Evolutionary conservation across 2,797 vertebrate species (phyloP).

Genomic region (Pyrocephalus nanus): DNA sequence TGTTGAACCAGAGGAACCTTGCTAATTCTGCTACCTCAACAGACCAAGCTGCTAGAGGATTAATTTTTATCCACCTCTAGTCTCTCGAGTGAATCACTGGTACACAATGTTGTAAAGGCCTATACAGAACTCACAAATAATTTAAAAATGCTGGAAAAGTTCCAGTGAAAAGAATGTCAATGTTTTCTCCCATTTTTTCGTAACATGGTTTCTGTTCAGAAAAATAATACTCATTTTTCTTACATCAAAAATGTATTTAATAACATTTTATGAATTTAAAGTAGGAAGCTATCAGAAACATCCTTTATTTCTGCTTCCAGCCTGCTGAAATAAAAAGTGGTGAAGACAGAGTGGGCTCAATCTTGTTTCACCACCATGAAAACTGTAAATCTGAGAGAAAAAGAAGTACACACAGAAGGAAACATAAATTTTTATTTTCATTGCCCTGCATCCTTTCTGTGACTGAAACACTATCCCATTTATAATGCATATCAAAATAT

Average conservation of each 20-base stretch:
- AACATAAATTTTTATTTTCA: not conserved
- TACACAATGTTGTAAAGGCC: not conserved
- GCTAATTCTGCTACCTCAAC: not conserved
- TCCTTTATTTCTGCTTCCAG: not conserved
- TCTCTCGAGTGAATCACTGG: not conserved
- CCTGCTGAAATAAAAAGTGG: not conserved
- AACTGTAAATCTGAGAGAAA: not conserved
- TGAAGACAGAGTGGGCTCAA: not conserved
- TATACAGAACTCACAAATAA: not conserved
- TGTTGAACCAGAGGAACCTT: not conserved
- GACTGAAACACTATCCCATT: not conserved
- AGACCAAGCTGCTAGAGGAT: not conserved
- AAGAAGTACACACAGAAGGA: not conserved
- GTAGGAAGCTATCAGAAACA: not conserved
- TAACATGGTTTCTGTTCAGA: not conserved
- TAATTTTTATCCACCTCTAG: not conserved
- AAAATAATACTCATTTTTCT: not conserved
- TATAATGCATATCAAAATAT: not conserved
- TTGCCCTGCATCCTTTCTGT: not conserved
- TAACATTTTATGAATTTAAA: not conserved
- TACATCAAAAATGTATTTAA: not conserved
- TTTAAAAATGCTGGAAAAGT: not conserved
- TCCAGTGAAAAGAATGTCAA: not conserved
- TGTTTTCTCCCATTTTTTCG: not conserved
- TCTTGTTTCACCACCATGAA: not conserved